Conservation (phyloP, 1,140 invertebrate species). For the Harpegnathos saltator region DNA sequence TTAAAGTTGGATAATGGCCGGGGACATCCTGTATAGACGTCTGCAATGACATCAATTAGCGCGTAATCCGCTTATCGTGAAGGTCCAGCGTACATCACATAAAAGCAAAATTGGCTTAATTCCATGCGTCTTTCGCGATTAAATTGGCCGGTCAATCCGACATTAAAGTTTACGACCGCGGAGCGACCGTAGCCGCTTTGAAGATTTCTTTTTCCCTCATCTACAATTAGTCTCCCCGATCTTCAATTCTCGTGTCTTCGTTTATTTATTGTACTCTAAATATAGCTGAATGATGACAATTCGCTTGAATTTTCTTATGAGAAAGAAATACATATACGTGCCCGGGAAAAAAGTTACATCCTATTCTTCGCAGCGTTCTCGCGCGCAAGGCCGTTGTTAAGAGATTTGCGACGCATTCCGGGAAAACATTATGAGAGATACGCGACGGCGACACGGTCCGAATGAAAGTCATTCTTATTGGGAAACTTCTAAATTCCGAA, state of each 20-base stretch:
- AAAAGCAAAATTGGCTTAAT: constrained; percentile 1
- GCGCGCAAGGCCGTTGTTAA: background rate
- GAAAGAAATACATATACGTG: too few species aligned
- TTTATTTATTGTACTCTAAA: too few species aligned
- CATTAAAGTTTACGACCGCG: too few species aligned
- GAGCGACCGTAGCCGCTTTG: too few species aligned
- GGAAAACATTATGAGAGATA: constrained; percentile 8
- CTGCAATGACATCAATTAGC: background rate
- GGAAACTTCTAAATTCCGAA: constrained; percentile 33
- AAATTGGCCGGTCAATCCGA: too few species aligned
- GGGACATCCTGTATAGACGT: background rate
- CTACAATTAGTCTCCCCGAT: too few species aligned
- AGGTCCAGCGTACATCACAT: background rate
- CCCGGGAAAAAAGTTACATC: background rate
- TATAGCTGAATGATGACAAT: too few species aligned
- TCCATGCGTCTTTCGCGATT: background rate
- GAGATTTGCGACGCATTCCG: background rate
- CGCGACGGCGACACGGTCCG: background rate
- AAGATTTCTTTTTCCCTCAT: too few species aligned
- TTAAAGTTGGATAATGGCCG: background rate
- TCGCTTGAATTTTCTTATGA: too few species aligned
- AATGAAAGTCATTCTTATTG: constrained; percentile 17
- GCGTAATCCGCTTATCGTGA: background rate
- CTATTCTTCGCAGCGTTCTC: background rate
- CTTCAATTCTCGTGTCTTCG: too few species aligned